Evolutionary conservation across 2,113 vertebrate genomes (phyloP), one percentile per base, ranked within the genome.

Genomic region (Tetrao urogallus): DNA sequence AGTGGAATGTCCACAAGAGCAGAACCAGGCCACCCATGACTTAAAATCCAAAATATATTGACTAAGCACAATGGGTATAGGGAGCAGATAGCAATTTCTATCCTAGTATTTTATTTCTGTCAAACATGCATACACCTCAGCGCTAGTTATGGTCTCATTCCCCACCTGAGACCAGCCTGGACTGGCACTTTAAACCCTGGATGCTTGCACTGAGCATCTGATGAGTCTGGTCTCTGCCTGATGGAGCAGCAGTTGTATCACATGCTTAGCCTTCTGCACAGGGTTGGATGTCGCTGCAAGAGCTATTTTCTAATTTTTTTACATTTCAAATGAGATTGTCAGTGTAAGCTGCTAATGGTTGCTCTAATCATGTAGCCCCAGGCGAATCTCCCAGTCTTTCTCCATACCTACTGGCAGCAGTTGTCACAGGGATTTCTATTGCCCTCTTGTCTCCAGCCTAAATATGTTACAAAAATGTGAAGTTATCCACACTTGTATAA

Each of bases 41-140:
- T 60, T 11, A 7, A 82, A 89, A 43, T 17, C 66, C 70, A 47
- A 80, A 65, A 50, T 65, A 20, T 65, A 2, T 42, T 75, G 57
- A 5, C 28, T 56, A 38, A 83, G n/a, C 42, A 32, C 0, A 1
- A 18, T 27, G 32, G 2, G 3, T 70, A 24, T 76, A 14, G 38
- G 1, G 5, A 75, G 42, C 16, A 67, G 17, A 27, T 1, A 36
- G 18, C 13, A 83, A n/a, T 75, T 93, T 38, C 42, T 65, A 2
- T 85, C 36, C 13, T 24, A n/a, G 10, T 27, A 27, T 78, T 75
- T 84, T 65, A 43, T 73, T 88, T 47, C 71, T 88, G 15, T 19
- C 6, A 2, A 60, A 63, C 45, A 81, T 36, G 57, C 3, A 6
- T 10, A 8, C 9, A 34, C 17, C 22, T 87, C 38, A 6, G 4